Evolutionary conservation across 2,797 vertebrate genomes (phyloP).

Genomic region (Lepilemur ruficaudatus): DNA sequence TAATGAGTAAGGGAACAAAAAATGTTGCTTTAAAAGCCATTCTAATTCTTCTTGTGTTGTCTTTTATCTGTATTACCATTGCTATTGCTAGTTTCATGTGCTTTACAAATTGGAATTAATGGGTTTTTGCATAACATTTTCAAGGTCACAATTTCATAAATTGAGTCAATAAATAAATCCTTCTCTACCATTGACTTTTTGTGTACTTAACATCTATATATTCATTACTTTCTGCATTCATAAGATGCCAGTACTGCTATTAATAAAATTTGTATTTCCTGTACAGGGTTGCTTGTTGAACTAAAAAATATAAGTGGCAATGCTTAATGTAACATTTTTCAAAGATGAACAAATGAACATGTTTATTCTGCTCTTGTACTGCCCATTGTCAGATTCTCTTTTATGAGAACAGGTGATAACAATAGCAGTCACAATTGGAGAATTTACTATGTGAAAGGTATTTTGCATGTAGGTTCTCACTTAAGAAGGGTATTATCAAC

Average conservation of each 20-base stretch:
- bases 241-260: slow-evolving; percentile 41
- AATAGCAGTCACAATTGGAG: background rate
- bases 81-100: slow-evolving; percentile 4
- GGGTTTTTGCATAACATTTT: slow-evolving; percentile 53
- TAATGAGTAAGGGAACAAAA: slow-evolving; percentile 51
- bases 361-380: background rate
- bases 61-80: slow-evolving; percentile 30
- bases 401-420: background rate
- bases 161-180: slow-evolving; percentile 66
- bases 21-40: slow-evolving; percentile 53
- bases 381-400: background rate
- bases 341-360: background rate
- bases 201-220: slow-evolving; percentile 48
- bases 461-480: background rate
- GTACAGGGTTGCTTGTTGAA: background rate
- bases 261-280: slow-evolving; percentile 59
- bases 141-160: slow-evolving; percentile 64
- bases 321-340: slow-evolving; percentile 28
- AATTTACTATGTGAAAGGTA: background rate
- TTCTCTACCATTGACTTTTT: slow-evolving; percentile 29
- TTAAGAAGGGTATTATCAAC: background rate
- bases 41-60: background rate
- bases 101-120: slow-evolving; percentile 71
- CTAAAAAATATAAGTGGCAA: slow-evolving; percentile 35
- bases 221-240: slow-evolving; percentile 60